Base-by-base conservation (phyloP, 2,797 vertebrate species). In the Hybognathus amarus region DNA sequence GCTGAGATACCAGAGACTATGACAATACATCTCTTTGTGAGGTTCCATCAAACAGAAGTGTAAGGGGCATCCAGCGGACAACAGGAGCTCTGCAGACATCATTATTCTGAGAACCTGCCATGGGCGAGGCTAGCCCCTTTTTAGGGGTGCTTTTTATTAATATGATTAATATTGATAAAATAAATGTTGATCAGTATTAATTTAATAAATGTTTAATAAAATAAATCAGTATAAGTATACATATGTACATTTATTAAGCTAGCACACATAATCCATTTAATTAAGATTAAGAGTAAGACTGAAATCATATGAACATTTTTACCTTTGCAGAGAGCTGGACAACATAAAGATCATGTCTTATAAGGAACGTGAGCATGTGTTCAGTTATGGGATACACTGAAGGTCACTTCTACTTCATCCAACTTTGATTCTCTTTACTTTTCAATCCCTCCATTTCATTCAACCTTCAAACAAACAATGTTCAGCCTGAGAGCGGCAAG, bases 1-100 rank as follows among this genome's bases (percentile, higher is more conserved):
- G 93, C 92, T 91, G 92, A 91, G 88, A 93, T 92, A 90, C 91
- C 87, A 27, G 27, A 85, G 85, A 73, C 88, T 90, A 92, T 91
- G 90, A 91, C 77, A 89, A 88, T 91, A 90, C 89, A 89, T 89
- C 87, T 85, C 45, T 13, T 69, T 85, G 74, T 79, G 80, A 54
- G 76, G 73, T 90, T 91, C 86, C 77, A 77, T 89, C 73, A 47
- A 71, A 38, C 38, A 73, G 76, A 77, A 78, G 13, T 42, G 59
- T 78, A 68, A 33, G 81, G 45, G 79, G 80, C 73, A 71, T 90
- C 83, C 83, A 85, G 87, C 42, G 30, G 71, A 71, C 78, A 42
- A 74, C 50, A 85, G 81, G 84, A 78, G 90, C 87, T 86, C 67
- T 83, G 71, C 11, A 61, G 27, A 18, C 18, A 71, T 50, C 68